A percentile compares a stretch with the other conserved stretches of the same genome.
Evolutionary conservation across 2,888 invertebrate genomes (phyloP).

Genomic region (Odontocolon sp.): DNA sequence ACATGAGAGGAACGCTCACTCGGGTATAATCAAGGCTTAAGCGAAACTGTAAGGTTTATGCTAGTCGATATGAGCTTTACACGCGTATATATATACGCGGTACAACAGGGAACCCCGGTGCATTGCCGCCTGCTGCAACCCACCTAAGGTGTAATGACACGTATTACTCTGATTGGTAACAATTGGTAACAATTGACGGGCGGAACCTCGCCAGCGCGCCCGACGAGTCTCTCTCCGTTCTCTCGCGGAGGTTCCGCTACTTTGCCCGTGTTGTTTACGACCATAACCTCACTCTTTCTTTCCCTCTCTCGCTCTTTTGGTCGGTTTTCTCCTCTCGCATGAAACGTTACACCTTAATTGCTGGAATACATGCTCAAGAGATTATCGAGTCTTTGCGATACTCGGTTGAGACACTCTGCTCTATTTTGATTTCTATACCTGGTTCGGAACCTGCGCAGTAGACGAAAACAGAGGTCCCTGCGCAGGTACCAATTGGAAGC

Average conservation of each 20-base stretch:
- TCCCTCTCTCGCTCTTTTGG: not conserved
- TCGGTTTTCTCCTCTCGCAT: not conserved
- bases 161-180: conserved; percentile 79
- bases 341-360: conserved; percentile 76
- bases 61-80: not conserved
- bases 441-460: not conserved
- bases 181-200: conserved; percentile 80
- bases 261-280: conserved; percentile 78
- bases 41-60: conserved; percentile 47
- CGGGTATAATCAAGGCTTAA: conserved; percentile 53
- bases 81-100: conserved; percentile 51
- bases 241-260: conserved; percentile 76
- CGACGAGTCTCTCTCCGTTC: conserved; percentile 48
- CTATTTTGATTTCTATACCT: not conserved
- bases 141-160: conserved; percentile 72
- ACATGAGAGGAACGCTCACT: conserved; percentile 40
- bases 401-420: not conserved
- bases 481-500: too few relatives aligned
- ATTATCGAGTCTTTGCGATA: conserved; percentile 71
- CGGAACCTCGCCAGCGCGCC: conserved; percentile 67
- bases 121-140: conserved; percentile 65
- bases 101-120: conserved; percentile 60
- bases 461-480: not conserved
- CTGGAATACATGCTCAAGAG: conserved; percentile 72
- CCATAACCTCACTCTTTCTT: conserved; percentile 67